Base-by-base conservation (phyloP, 2,888 invertebrate genomes). In the Dryomyza anilis region DNA sequence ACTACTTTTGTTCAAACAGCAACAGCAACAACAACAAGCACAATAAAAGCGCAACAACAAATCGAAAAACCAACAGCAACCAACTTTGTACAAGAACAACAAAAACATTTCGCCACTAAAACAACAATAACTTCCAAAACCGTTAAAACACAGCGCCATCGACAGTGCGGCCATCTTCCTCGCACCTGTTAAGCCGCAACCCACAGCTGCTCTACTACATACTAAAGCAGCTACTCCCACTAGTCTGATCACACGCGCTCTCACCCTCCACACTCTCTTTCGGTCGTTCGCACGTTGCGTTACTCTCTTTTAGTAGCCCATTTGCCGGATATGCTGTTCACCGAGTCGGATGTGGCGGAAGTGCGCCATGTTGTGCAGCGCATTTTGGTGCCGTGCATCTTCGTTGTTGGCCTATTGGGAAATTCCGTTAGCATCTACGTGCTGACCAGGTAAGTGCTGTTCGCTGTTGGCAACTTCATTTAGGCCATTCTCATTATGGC, bases 321-420 rank as follows among this genome's bases (percentile, higher is more conserved):
- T n/a, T n/a, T n/a, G n/a, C 10, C 36, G 36, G 23, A 55, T n/a
- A 61, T 61, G 61, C 43, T 27, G 14, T 61, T 61, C 43, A 78
- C 76, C 72, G 73, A 74, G 70, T 73, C 76, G 77, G 76, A 82
- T 76, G 78, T 79, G 72, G 79, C 74, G 71, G 76, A 76, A 73
- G 82, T 81, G 72, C 81, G 82, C 72, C 77, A 81, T 74, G 75
- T 82, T 76, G 80, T 89, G 66, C 89, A 89, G 80, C 83, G 86
- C 70, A 86, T 90, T 39, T 80, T 89, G 64, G 87, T 89, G 66
- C 90, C 90, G 59, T 84, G 87, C 69, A 85, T 89, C 71, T 87
- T 89, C 67, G 84, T 87, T 68, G 85, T 91, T 66, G 92, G 92
- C 66, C 85, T 91, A 64, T 81, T 89, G 62, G 91, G 91, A 57